A percentile compares a stretch with the other conserved stretches of the same genome.
phyloP scores from a whole-genome alignment of 2,797 vertebrate genomes.

The Poecilia picta region DNA sequence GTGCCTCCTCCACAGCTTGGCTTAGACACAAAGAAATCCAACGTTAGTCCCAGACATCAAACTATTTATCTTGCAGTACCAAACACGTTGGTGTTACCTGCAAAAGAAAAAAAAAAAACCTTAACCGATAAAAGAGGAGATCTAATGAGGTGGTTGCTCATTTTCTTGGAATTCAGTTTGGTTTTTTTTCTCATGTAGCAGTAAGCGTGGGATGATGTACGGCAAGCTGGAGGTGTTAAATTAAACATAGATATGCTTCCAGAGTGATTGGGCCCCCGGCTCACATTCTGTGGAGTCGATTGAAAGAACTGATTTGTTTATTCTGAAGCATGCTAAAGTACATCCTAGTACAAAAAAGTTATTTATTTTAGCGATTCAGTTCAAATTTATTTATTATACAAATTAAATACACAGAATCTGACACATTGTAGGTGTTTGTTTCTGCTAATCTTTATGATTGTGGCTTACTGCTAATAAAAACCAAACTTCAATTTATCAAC shows the following conservation, averaged over 20 bases:
- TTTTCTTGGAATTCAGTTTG: conserved; percentile 25
- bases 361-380: neutral
- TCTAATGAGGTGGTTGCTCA: conserved; percentile 26
- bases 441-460: neutral
- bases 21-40: conserved; percentile 58
- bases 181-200: conserved; percentile 37
- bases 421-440: neutral
- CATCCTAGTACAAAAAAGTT: neutral
- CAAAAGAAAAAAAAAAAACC: conserved; percentile 9
- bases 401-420: neutral
- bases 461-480: neutral
- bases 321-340: conserved; percentile 24
- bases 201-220: conserved; percentile 18
- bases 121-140: neutral
- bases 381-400: neutral
- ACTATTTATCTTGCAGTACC: conserved; percentile 53
- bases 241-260: conserved; percentile 8
- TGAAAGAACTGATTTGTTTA: neutral
- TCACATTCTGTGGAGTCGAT: conserved; percentile 18
- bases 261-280: neutral
- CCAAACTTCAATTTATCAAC: neutral
- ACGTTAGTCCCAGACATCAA: conserved; percentile 50
- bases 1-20: conserved; percentile 56
- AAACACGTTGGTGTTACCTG: conserved; percentile 53
- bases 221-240: conserved; percentile 21